Percentiles rank a stretch among this genome's conserved stretches.
phyloP scores from a whole-genome alignment of 2,113 vertebrate species.

The Pseudonaja textilis region DNA sequence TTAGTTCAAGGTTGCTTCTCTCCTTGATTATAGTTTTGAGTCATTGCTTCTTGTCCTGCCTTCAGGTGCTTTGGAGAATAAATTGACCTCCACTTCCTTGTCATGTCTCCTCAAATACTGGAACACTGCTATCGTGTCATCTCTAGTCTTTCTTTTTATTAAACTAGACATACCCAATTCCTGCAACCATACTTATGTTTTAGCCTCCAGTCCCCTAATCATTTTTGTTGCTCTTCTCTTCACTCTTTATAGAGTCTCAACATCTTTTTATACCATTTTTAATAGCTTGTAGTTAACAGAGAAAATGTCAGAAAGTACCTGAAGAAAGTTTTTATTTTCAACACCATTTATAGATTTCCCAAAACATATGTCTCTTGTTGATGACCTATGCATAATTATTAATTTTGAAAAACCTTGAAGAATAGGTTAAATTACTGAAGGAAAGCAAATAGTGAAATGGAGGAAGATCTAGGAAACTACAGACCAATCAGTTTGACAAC shows the following conservation, averaged over 20 bases:
- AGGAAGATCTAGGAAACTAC: background rate
- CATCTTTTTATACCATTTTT: background rate
- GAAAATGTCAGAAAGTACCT: background rate
- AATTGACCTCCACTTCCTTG: background rate
- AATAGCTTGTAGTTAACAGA: background rate
- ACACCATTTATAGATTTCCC: background rate
- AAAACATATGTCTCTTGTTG: background rate
- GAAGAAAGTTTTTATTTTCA: background rate
- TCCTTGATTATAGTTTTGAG: background rate
- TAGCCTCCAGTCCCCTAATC: background rate
- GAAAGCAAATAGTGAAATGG: background rate
- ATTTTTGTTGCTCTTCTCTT: background rate
- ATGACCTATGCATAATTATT: background rate
- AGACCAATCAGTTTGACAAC: background rate
- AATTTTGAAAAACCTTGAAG: background rate
- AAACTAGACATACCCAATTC: background rate
- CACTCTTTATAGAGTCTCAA: background rate
- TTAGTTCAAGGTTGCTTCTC: background rate
- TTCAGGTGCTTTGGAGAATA: background rate
- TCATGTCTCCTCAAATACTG: background rate
- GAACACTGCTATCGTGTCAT: background rate
- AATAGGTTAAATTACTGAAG: background rate
- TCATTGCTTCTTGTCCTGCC: background rate
- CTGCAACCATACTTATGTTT: background rate
- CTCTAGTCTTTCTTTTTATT: background rate